Evolutionary conservation across 1,140 invertebrate genomes (phyloP).

Genomic region (Drosophila grimshawi): DNA sequence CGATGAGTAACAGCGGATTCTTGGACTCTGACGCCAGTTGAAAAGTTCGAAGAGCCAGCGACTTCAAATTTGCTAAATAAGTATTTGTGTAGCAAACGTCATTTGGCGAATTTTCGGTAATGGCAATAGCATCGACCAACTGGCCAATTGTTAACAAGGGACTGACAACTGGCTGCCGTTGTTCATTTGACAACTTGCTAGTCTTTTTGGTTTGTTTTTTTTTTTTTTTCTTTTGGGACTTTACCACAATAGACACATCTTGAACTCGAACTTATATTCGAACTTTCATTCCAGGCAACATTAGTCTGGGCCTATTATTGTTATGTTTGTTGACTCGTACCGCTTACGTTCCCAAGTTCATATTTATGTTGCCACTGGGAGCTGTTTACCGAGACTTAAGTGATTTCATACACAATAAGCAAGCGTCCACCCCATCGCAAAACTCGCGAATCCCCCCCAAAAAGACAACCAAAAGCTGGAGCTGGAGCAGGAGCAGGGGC

Average conservation of each 20-base stretch:
- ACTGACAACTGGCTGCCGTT: slow-evolving; percentile 24
- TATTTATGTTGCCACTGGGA: slow-evolving; percentile 77
- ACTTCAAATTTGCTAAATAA: too few species aligned
- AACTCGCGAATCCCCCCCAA: slow-evolving; percentile 12
- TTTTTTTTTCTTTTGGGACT: too few species aligned
- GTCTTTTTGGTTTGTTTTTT: neutral
- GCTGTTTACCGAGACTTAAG: slow-evolving; percentile 73
- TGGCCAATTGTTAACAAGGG: slow-evolving; percentile 5
- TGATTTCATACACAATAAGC: slow-evolving; percentile 66
- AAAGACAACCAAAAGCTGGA: neutral
- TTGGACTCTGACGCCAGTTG: too few species aligned
- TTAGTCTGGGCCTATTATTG: slow-evolving; percentile 31
- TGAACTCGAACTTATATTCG: neutral
- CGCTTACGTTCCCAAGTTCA: slow-evolving; percentile 37
- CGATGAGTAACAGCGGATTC: too few species aligned
- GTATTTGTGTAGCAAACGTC: neutral
- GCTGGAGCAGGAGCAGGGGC: neutral
- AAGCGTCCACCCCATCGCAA: slow-evolving; percentile 34
- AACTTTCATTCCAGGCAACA: slow-evolving; percentile 6
- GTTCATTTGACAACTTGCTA: slow-evolving; percentile 7
- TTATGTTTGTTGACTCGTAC: slow-evolving; percentile 4
- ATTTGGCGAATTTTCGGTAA: slow-evolving; percentile 13
- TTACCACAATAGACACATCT: too few species aligned
- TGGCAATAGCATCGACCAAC: slow-evolving; percentile 16
- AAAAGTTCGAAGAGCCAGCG: too few species aligned